Percentiles rank a stretch among this genome's conserved stretches.
These are phyloP conservation scores for Ivindomyrus marchei DNA, from an alignment of 2,113 vertebrate species.

Conservation along the genomic window DNA sequence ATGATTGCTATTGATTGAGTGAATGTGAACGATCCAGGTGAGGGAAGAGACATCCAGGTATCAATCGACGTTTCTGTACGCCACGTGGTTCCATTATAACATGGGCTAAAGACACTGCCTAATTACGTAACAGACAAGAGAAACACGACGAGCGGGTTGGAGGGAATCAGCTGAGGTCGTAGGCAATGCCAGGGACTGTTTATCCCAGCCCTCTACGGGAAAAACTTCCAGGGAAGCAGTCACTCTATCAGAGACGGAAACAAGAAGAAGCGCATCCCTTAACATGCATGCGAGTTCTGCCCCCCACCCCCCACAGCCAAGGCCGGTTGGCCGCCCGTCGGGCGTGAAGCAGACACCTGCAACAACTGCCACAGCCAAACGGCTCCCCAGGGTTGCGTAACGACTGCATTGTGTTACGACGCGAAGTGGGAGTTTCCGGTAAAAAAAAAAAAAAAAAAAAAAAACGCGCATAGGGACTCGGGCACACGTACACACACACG, in stretches of 20 bases:
- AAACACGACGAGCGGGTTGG: background rate
- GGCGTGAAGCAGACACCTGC: slow-evolving; percentile 24
- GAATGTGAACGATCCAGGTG: background rate
- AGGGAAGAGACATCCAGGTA: background rate
- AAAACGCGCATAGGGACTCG: background rate
- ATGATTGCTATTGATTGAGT: background rate
- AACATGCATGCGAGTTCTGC: background rate
- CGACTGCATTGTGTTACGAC: background rate
- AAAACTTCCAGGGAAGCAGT: background rate
- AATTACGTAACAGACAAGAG: background rate
- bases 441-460: background rate
- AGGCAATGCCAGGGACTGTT: background rate
- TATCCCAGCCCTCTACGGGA: background rate
- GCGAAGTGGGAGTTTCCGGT: background rate
- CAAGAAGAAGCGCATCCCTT: background rate
- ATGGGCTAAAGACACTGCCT: background rate
- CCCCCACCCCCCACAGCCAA: background rate
- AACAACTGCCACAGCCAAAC: background rate
- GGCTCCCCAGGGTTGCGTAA: background rate
- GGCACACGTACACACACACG: background rate
- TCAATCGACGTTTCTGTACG: too few species aligned
- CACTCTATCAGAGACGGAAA: background rate
- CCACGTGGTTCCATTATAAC: background rate
- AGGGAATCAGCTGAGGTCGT: background rate
- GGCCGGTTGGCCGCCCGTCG: background rate